Conservation (phyloP, 1,140 invertebrate genomes). For the Drosophila ananassae region DNA sequence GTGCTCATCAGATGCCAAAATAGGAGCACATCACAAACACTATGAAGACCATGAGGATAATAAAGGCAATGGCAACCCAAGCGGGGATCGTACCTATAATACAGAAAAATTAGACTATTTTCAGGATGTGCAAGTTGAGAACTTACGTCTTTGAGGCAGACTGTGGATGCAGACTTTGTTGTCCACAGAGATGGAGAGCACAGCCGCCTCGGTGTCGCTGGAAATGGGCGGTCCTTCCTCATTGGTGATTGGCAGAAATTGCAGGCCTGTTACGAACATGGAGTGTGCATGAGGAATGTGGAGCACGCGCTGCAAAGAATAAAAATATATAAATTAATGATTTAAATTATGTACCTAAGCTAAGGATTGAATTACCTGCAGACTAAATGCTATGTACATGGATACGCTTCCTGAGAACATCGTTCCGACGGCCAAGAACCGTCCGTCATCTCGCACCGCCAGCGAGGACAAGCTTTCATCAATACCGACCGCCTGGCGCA, state of each 20-base stretch:
- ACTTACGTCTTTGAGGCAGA: constrained; percentile 91
- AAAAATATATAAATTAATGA: constrained; percentile 23
- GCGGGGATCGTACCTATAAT: constrained; percentile 90
- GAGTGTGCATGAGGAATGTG: constrained; percentile 93
- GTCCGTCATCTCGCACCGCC: constrained; percentile 94
- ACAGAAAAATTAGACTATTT: constrained; percentile 27
- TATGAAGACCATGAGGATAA: constrained; percentile 89
- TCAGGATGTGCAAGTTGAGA: background rate
- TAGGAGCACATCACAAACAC: constrained; percentile 92
- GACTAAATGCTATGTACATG: constrained; percentile 95
- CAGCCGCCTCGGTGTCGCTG: constrained; percentile 91
- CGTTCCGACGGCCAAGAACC: constrained; percentile 95
- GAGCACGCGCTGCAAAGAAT: constrained; percentile 88
- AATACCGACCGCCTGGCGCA: constrained; percentile 86
- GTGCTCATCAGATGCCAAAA: constrained; percentile 88
- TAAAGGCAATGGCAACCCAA: constrained; percentile 90
- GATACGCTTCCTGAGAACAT: constrained; percentile 96
- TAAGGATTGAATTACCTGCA: constrained; percentile 87
- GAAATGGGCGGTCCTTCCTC: constrained; percentile 87
- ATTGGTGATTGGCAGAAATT: constrained; percentile 91
- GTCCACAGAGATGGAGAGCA: constrained; percentile 97
- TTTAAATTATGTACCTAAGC: background rate
- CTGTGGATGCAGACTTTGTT: constrained; percentile 96
- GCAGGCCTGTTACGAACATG: constrained; percentile 97
- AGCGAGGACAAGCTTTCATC: constrained; percentile 93